These are phyloP conservation scores for Engraulis encrasicolus DNA, from an alignment of 2,113 vertebrate species.

Conservation along the genomic window DNA sequence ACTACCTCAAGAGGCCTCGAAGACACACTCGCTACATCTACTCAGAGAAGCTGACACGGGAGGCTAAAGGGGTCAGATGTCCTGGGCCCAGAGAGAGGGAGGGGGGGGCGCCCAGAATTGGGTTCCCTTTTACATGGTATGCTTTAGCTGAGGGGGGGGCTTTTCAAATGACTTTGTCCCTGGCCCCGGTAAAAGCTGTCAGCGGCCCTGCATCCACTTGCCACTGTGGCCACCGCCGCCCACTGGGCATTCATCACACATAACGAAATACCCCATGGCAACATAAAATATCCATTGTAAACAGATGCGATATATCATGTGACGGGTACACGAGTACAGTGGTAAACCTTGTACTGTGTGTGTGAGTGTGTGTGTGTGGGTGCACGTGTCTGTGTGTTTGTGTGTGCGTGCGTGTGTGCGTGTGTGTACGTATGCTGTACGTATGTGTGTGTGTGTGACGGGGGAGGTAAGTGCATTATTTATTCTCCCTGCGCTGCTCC, in stretches of 20 bases:
- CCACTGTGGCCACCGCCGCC: conserved; percentile 30
- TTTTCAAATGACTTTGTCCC: no score
- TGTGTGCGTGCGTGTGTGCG: conserved; percentile 12
- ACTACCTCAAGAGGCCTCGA: background rate
- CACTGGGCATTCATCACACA: conserved; percentile 35
- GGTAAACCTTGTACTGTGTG: background rate
- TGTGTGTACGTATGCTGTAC: background rate
- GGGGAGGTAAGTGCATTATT: conserved; percentile 66
- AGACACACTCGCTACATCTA: background rate
- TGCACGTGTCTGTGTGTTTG: conserved; percentile 1
- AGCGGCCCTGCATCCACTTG: no score
- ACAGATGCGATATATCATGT: conserved; percentile 51
- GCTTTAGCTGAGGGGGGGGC: no score
- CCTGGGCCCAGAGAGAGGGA: no score
- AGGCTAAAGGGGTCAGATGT: no score
- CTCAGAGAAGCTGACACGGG: no score
- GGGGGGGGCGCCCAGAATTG: no score
- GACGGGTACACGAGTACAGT: background rate
- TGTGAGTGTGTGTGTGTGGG: conserved; percentile 1
- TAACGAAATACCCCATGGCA: conserved; percentile 20
- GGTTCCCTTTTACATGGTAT: no score
- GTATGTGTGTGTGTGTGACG: conserved; percentile 29
- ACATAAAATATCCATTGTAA: conserved; percentile 51
- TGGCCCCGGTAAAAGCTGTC: no score
- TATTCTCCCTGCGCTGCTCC: conserved; percentile 59